Conservation (phyloP, 2,888 invertebrate species). For the Antitype chi region DNA sequence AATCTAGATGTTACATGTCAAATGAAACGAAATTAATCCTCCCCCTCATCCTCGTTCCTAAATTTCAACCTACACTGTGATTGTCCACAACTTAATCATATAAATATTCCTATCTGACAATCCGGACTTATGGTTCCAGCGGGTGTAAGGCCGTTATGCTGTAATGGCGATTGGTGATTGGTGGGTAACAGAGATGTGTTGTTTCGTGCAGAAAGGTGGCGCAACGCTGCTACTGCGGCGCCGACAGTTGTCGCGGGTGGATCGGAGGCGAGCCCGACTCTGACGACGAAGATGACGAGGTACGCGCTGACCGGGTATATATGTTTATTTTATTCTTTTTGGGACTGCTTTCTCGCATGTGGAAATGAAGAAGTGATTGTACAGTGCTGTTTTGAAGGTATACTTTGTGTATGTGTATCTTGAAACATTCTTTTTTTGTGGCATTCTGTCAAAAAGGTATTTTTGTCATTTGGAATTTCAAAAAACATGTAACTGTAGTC, state of each 20-base stretch:
- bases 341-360: slow-evolving; percentile 41
- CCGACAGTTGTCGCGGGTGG: slow-evolving; percentile 97
- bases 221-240: slow-evolving; percentile 98
- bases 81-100: background rate
- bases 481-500: background rate
- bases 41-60: too few species aligned
- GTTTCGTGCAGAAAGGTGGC: slow-evolving; percentile 95
- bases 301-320: slow-evolving; percentile 60
- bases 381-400: slow-evolving; percentile 30
- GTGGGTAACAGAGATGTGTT: slow-evolving; percentile 64
- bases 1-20: too few species aligned
- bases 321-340: slow-evolving; percentile 38
- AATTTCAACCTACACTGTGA: slow-evolving; percentile 9
- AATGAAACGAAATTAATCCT: too few species aligned
- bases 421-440: slow-evolving; percentile 9
- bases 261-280: slow-evolving; percentile 97
- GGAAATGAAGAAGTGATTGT: slow-evolving; percentile 19
- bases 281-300: slow-evolving; percentile 88
- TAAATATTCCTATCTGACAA: slow-evolving; percentile 27
- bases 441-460: too few species aligned
- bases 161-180: slow-evolving; percentile 45
- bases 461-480: background rate
- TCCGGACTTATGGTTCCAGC: slow-evolving; percentile 51
- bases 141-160: slow-evolving; percentile 39
- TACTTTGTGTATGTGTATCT: slow-evolving; percentile 36